These are phyloP conservation scores for Tangachromis dhanisi DNA, from an alignment of 2,113 vertebrate species.

Conservation along the genomic window DNA sequence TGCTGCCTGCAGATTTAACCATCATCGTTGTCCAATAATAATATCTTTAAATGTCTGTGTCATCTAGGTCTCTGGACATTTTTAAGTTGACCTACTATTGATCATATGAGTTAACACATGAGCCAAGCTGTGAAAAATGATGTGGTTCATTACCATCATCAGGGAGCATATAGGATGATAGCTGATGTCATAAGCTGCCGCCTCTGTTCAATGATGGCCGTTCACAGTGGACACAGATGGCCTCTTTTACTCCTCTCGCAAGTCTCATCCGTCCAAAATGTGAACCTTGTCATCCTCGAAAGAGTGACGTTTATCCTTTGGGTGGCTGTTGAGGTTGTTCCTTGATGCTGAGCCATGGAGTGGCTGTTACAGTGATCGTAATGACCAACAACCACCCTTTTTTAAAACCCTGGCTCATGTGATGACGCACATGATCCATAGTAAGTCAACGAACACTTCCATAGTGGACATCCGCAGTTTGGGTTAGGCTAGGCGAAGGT, in stretches of 20 bases:
- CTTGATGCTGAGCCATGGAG: neutral
- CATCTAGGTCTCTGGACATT: rapidly evolving
- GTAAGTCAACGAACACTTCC: rapidly evolving
- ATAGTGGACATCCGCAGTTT: neutral
- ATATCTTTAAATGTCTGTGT: neutral
- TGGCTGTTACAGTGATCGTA: neutral
- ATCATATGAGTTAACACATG: neutral
- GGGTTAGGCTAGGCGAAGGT: rapidly evolving
- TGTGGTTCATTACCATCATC: neutral
- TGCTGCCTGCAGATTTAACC: neutral
- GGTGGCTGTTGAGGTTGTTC: neutral
- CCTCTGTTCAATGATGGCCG: neutral
- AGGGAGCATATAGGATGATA: neutral
- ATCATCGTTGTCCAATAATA: neutral
- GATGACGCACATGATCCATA: neutral
- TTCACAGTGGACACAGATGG: neutral
- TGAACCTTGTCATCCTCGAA: neutral
- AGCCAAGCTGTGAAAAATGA: neutral
- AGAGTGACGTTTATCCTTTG: neutral
- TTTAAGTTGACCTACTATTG: neutral
- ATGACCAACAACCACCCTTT: neutral
- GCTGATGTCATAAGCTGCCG: neutral
- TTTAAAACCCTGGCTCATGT: neutral
- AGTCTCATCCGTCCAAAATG: neutral
- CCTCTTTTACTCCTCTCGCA: neutral